Conservation (phyloP, 2,797 vertebrate genomes). For the Tenualosa thibaudeaui region DNA sequence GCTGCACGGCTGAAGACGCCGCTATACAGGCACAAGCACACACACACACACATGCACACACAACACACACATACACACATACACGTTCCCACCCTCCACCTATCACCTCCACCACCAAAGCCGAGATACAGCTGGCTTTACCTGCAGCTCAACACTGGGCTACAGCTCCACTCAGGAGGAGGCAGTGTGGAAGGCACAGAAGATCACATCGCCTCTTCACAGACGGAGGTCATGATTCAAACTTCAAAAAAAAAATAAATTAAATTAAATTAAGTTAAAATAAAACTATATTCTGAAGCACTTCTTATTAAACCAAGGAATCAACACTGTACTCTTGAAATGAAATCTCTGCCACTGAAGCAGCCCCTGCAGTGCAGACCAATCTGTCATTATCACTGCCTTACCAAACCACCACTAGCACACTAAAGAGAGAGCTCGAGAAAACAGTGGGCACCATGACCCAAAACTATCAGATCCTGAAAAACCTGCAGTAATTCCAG, state of each 20-base stretch:
- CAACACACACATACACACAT: slow-evolving; percentile 62
- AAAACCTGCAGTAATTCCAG: not conserved
- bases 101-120: not conserved
- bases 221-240: slow-evolving; percentile 47
- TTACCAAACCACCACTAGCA: not conserved
- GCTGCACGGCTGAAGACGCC: slow-evolving; percentile 35
- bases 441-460: not conserved
- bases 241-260: slow-evolving; percentile 50
- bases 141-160: not conserved
- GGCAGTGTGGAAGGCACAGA: not conserved
- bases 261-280: not conserved
- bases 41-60: slow-evolving; percentile 65
- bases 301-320: not conserved
- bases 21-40: slow-evolving; percentile 28
- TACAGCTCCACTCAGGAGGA: not conserved
- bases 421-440: not conserved
- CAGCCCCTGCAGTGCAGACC: not conserved
- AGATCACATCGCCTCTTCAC: not conserved
- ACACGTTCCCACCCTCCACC: slow-evolving; percentile 38
- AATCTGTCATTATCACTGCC: not conserved
- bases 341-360: not conserved
- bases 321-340: not conserved
- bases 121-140: not conserved
- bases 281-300: not conserved
- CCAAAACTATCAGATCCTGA: not conserved